Conservation (phyloP, 2,888 invertebrate genomes). For the Eucriotettix oculatus region DNA sequence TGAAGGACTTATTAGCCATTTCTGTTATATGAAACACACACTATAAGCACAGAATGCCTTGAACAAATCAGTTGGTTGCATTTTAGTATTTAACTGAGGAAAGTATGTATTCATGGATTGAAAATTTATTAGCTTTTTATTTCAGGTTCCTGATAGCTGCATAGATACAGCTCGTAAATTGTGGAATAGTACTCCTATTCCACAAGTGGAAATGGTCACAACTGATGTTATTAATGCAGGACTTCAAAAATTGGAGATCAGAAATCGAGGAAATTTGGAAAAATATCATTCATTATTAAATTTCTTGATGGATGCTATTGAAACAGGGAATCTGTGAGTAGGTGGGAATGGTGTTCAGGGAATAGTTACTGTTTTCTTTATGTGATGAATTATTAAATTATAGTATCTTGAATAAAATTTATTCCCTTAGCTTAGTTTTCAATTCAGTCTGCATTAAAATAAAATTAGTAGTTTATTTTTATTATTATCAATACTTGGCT, state of each 20-base stretch:
- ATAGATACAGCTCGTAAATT: conserved; percentile 32
- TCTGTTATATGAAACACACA: too few relatives aligned
- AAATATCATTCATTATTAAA: conserved; percentile 34
- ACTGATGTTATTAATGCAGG: conserved; percentile 25
- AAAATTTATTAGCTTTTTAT: neutral
- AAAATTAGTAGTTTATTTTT: too few relatives aligned
- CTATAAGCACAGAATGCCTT: too few relatives aligned
- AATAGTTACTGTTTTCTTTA: neutral
- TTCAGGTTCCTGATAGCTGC: conserved; percentile 34
- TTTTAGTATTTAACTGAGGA: too few relatives aligned
- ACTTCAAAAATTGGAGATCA: conserved; percentile 20
- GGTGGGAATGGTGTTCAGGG: neutral
- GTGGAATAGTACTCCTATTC: conserved; percentile 24
- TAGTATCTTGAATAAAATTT: neutral
- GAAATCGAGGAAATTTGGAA: conserved; percentile 30
- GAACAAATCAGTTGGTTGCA: too few relatives aligned
- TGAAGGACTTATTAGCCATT: too few relatives aligned
- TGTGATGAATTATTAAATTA: neutral
- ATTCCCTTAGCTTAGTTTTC: conserved; percentile 11
- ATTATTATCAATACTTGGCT: too few relatives aligned
- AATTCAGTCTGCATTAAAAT: too few relatives aligned
- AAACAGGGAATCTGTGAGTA: conserved; percentile 33
- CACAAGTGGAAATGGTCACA: conserved; percentile 20
- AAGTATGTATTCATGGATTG: too few relatives aligned
- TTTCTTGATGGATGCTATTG: conserved; percentile 35